These are phyloP conservation scores for Steinernema scapterisci DNA, from an alignment of 2,888 invertebrate genomes.

Conservation along the genomic window DNA sequence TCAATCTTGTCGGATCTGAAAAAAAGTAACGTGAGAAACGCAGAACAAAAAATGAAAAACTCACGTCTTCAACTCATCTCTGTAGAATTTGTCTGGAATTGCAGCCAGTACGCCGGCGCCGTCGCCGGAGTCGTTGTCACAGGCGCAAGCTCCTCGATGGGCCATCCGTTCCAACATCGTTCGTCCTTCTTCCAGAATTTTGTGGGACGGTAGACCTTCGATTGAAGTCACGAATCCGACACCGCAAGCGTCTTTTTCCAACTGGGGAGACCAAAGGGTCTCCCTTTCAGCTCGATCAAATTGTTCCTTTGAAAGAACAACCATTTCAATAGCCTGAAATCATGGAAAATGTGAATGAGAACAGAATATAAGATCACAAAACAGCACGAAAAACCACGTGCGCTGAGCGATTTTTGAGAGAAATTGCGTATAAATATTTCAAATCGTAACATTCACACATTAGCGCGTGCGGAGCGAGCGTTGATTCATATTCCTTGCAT, in stretches of 20 bases:
- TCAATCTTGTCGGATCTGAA: constrained; percentile 71
- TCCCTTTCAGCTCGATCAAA: constrained; percentile 54
- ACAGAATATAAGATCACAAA: too few relatives aligned
- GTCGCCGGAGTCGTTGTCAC: constrained; percentile 98
- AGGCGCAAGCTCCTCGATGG: constrained; percentile 97
- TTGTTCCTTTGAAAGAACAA: constrained; percentile 61
- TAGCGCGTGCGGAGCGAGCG: too few relatives aligned
- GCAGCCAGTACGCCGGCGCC: constrained; percentile 96
- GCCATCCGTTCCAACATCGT: constrained; percentile 94
- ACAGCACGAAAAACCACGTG: too few relatives aligned
- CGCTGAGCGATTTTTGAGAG: too few relatives aligned
- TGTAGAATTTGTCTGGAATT: constrained; percentile 92
- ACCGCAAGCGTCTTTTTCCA: constrained; percentile 96
- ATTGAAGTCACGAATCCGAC: constrained; percentile 98
- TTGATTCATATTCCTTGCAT: too few relatives aligned
- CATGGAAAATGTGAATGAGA: too few relatives aligned
- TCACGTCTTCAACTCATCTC: constrained; percentile 77
- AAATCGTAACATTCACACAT: too few relatives aligned
- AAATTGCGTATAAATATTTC: too few relatives aligned
- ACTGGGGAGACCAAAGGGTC: constrained; percentile 89
- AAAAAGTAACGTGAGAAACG: background rate
- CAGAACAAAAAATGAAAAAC: background rate
- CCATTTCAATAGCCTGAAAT: constrained; percentile 47
- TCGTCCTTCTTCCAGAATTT: constrained; percentile 95
- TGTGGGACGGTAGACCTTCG: constrained; percentile 89